A percentile compares a stretch with the other conserved stretches of the same genome.
These are phyloP conservation scores for Aurelia coerulea DNA, from an alignment of 30 jellyfish, hydroid and myxozoan species.

Conservation along the genomic window DNA sequence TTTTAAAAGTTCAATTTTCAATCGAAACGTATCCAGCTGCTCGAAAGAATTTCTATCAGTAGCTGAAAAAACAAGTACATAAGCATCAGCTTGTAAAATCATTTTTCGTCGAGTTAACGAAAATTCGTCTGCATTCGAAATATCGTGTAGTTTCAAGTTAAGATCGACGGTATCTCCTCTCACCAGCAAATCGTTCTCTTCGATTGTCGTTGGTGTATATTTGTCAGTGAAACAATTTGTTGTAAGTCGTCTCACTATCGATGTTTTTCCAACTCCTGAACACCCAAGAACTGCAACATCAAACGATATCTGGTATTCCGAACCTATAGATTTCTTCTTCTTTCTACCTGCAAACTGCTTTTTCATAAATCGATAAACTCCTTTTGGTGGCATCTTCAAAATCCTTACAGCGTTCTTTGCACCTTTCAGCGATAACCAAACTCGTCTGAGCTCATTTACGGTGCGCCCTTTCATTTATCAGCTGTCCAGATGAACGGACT, in stretches of 20 bases:
- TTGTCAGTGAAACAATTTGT: not conserved
- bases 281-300: conserved; percentile 53
- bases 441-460: no score
- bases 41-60: conserved; percentile 43
- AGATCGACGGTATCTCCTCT: conserved; percentile 6
- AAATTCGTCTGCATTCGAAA: conserved; percentile 26
- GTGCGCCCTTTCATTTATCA: no score
- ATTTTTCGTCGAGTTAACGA: conserved; percentile 13
- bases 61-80: conserved; percentile 44
- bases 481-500: no score
- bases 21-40: conserved; percentile 15
- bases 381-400: conserved; percentile 5
- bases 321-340: not conserved
- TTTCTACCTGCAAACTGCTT: not conserved
- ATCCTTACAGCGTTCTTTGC: no score
- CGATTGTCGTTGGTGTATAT: conserved; percentile 5
- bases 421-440: no score
- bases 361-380: conserved; percentile 5
- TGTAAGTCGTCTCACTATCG: conserved; percentile 32
- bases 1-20: conserved; percentile 31
- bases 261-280: conserved; percentile 60
- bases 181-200: conserved; percentile 5
- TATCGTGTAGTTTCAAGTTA: conserved; percentile 29
- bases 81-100: conserved; percentile 45
- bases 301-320: conserved; percentile 4